Percentiles rank a stretch among this genome's conserved stretches.
Conservation (phyloP, 2,113 vertebrate species). For the Thunnus maccoyii region DNA sequence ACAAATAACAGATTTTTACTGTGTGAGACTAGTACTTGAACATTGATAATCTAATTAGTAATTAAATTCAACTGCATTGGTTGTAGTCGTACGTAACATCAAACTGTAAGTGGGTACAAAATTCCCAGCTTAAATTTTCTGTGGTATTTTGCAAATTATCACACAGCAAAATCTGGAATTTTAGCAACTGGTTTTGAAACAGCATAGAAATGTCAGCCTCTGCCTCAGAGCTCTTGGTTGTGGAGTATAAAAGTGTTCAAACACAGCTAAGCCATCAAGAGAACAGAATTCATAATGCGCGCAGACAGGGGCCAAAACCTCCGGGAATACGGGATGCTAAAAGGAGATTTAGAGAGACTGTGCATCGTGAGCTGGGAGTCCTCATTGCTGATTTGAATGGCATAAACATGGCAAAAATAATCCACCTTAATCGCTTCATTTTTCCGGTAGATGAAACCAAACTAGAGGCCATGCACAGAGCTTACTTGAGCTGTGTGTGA, state of each 20-base stretch:
- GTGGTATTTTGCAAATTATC: conserved; percentile 38
- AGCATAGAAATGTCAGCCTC: conserved; percentile 57
- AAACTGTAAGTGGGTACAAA: background rate
- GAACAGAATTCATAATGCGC: conserved; percentile 68
- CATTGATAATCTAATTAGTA: background rate
- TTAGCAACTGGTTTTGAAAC: conserved; percentile 57
- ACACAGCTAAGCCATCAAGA: conserved; percentile 65
- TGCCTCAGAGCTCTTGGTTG: conserved; percentile 55
- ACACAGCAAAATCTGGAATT: conserved; percentile 58
- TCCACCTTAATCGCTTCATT: conserved; percentile 80
- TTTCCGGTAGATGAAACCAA: conserved; percentile 75
- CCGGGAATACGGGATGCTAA: conserved; percentile 68
- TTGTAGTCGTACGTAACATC: background rate
- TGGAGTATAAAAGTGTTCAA: conserved; percentile 65
- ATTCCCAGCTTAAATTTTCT: background rate
- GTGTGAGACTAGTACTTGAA: conserved; percentile 34
- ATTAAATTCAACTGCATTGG: background rate
- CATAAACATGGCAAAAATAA: conserved; percentile 80
- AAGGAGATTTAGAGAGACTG: conserved; percentile 74
- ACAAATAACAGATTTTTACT: conserved; percentile 47
- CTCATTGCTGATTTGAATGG: conserved; percentile 79
- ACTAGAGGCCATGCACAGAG: conserved; percentile 53
- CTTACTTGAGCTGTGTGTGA: conserved; percentile 40
- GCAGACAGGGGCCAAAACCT: conserved; percentile 71
- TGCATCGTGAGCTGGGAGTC: conserved; percentile 67